Conservation (phyloP, 2,113 vertebrate genomes). For the Neolamprologus falcicula region DNA sequence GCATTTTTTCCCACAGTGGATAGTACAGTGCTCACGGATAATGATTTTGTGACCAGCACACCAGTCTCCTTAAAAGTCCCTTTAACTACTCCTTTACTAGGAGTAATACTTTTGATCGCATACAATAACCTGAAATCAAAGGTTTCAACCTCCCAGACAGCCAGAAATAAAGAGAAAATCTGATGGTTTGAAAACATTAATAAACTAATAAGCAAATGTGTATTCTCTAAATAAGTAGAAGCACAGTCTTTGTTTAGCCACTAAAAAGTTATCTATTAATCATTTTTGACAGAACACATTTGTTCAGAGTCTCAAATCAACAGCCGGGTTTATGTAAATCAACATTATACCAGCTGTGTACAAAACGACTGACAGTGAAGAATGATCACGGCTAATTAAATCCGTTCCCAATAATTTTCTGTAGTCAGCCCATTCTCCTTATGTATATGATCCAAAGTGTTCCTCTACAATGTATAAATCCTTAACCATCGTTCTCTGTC, state of each 20-base stretch:
- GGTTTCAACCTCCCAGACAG: background rate
- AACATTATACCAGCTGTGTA: background rate
- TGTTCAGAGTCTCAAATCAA: background rate
- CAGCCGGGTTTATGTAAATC: background rate
- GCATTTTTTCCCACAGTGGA: background rate
- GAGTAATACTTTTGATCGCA: background rate
- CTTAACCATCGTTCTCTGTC: background rate
- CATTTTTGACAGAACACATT: background rate
- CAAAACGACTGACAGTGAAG: background rate
- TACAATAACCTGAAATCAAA: background rate
- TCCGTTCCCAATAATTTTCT: background rate
- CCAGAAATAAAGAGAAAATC: background rate
- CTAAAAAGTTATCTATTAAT: background rate
- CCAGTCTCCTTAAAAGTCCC: background rate
- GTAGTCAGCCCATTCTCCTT: background rate
- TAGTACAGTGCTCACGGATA: background rate
- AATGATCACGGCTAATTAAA: background rate
- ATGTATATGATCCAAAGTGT: background rate
- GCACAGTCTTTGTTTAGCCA: background rate
- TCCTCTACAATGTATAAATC: background rate
- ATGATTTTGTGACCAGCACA: background rate
- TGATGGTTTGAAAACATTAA: background rate
- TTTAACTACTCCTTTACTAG: background rate
- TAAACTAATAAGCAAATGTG: background rate
- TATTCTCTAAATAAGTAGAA: background rate